Evolutionary conservation across 2,888 invertebrate species (phyloP).

Genomic region (Acleris laterana): DNA sequence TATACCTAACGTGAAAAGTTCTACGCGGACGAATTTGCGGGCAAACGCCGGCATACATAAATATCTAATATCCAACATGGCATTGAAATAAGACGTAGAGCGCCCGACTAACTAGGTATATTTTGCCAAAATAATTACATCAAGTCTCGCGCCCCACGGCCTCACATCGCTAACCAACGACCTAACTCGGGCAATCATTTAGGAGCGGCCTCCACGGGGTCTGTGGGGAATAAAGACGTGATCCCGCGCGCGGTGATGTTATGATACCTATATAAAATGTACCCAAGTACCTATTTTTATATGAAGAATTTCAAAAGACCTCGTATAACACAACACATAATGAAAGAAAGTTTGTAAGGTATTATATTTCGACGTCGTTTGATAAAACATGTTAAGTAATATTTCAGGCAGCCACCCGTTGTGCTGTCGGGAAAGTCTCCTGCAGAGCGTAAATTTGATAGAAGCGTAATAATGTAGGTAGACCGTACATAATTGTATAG

Average conservation of each 20-base stretch:
- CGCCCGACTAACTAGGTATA: not conserved
- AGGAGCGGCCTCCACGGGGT: conserved; percentile 22
- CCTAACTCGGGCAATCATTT: conserved; percentile 11
- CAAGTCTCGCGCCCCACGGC: conserved; percentile 2
- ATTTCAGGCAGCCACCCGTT: conserved; percentile 24
- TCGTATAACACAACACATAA: conserved; percentile 7
- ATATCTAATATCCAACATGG: not conserved
- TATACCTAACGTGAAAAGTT: not conserved
- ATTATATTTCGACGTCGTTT: not conserved
- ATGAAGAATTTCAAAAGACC: too few relatives aligned
- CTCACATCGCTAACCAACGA: conserved; percentile 4
- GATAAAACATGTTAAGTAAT: conserved; percentile 30
- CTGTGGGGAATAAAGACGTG: conserved; percentile 12
- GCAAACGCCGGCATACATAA: not conserved
- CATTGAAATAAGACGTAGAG: not conserved
- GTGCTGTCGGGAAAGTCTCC: conserved; percentile 44
- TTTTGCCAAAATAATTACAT: conserved; percentile 7
- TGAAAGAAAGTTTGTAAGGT: not conserved
- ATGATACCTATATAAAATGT: too few relatives aligned
- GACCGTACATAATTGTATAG: conserved; percentile 13
- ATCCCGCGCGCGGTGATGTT: conserved; percentile 7
- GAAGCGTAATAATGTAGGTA: conserved; percentile 45
- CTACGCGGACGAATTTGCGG: not conserved
- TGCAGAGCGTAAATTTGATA: conserved; percentile 48
- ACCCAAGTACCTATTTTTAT: too few relatives aligned